Evolutionary conservation across 2,113 vertebrate species (phyloP).

Genomic region (Aptenodytes forsteri): DNA sequence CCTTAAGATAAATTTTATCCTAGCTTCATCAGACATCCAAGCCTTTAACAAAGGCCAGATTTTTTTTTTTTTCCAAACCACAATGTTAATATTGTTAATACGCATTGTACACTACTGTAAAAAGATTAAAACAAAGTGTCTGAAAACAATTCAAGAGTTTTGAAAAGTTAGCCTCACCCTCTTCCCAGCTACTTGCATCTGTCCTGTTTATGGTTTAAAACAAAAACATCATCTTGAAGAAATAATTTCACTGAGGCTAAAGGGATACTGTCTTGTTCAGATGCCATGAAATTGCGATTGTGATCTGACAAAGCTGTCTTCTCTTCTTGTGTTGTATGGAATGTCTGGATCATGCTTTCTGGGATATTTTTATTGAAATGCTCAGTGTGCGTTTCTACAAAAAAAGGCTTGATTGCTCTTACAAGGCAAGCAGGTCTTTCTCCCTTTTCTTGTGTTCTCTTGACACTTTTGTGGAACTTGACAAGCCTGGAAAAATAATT

Average conservation of each 20-base stretch:
- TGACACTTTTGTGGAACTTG: slow-evolving; percentile 95
- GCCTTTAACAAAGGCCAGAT: slow-evolving; percentile 35
- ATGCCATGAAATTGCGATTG: slow-evolving; percentile 69
- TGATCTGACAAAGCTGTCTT: slow-evolving; percentile 65
- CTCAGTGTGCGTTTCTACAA: slow-evolving; percentile 74
- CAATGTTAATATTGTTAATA: slow-evolving; percentile 78
- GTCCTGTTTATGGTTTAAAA: slow-evolving; percentile 45
- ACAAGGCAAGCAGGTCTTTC: slow-evolving; percentile 64
- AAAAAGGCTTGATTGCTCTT: slow-evolving; percentile 64
- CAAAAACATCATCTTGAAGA: slow-evolving; percentile 52
- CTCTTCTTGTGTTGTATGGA: slow-evolving; percentile 70
- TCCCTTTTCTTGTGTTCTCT: slow-evolving; percentile 91
- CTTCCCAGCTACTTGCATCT: slow-evolving; percentile 46
- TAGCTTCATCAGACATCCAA: background rate
- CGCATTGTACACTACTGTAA: slow-evolving; percentile 72
- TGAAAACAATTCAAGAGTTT: slow-evolving; percentile 57
- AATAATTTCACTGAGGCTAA: slow-evolving; percentile 60
- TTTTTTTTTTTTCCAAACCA: slow-evolving; percentile 49
- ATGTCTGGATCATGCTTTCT: slow-evolving; percentile 80
- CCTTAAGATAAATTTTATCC: background rate
- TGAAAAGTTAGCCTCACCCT: slow-evolving; percentile 48
- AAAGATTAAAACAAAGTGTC: slow-evolving; percentile 57
- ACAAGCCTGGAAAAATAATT: slow-evolving; percentile 85
- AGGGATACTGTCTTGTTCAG: slow-evolving; percentile 71
- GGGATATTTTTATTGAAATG: slow-evolving; percentile 76